phyloP scores from a whole-genome alignment of 2,113 vertebrate species.

The Alligator mississippiensis region DNA sequence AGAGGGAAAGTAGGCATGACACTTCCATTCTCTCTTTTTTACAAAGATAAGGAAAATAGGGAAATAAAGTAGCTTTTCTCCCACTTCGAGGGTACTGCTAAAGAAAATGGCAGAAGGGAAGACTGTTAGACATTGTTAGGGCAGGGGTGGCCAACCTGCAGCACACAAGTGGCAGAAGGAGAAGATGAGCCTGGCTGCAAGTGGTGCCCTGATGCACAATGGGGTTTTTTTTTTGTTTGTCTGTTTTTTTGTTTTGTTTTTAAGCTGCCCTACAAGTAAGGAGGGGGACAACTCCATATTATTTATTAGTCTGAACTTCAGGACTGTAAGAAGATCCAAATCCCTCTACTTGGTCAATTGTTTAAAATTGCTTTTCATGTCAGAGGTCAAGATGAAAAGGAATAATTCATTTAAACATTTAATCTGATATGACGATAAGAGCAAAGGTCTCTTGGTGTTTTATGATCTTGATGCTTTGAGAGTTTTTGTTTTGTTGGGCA shows the following conservation, averaged over 20 bases:
- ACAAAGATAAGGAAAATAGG: not conserved
- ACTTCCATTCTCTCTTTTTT: not conserved
- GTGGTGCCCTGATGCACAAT: not conserved
- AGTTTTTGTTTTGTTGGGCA: not conserved
- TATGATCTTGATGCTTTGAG: not conserved
- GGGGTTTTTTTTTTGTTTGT: not conserved
- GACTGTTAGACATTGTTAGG: not conserved
- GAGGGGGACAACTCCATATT: not conserved
- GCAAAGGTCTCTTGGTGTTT: not conserved
- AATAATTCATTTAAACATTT: too few relatives aligned
- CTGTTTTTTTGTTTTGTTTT: too few relatives aligned
- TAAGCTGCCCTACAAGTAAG: not conserved
- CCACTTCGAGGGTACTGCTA: fast-evolving
- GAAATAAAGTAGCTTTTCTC: fast-evolving
- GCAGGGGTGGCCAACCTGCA: fast-evolving
- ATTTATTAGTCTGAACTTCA: not conserved
- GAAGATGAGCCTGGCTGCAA: not conserved
- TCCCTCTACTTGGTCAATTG: not conserved
- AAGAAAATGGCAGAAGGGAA: not conserved
- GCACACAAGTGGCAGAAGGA: too few relatives aligned
- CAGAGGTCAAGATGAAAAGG: not conserved
- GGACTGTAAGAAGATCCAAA: not conserved
- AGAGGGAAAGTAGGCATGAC: not conserved
- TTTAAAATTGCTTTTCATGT: not conserved
- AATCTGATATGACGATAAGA: not conserved